Evolutionary conservation across 2,888 invertebrate genomes (phyloP).

Genomic region (Oscheius sp.): DNA sequence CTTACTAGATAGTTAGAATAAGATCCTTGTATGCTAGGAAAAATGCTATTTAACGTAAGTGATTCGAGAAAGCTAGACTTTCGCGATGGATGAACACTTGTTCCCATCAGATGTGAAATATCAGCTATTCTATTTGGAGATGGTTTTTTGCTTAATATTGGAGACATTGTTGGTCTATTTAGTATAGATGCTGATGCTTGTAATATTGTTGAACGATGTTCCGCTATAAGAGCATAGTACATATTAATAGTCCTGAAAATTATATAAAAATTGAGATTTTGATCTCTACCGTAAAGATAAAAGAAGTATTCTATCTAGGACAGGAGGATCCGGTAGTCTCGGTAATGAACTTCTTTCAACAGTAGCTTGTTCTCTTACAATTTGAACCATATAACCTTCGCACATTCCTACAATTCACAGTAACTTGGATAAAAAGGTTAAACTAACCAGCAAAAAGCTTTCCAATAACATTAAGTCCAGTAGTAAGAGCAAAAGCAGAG

Average conservation of each 20-base stretch:
- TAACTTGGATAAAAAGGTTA: neutral
- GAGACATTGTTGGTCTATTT: constrained; percentile 26
- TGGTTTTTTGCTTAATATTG: neutral
- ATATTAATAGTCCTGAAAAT: constrained; percentile 51
- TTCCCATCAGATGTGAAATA: constrained; percentile 53
- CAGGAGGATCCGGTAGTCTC: constrained; percentile 7
- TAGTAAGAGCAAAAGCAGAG: neutral
- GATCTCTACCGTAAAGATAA: constrained; percentile 3
- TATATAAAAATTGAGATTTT: neutral
- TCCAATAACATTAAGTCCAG: constrained; percentile 14
- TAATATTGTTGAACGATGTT: constrained; percentile 23
- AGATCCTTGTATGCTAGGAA: constrained; percentile 40
- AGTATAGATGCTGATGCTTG: constrained; percentile 24
- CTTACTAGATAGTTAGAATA: constrained; percentile 48
- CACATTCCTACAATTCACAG: constrained; percentile 1
- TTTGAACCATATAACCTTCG: constrained; percentile 12
- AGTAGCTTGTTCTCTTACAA: constrained; percentile 2
- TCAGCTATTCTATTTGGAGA: constrained; percentile 32
- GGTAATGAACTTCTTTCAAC: constrained; percentile 15
- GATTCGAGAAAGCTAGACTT: constrained; percentile 46
- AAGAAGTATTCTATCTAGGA: constrained; percentile 18
- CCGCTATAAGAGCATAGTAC: constrained; percentile 56
- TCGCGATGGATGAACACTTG: constrained; percentile 40
- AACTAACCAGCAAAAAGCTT: constrained; percentile 24
- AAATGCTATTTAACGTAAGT: constrained; percentile 30